Evolutionary conservation across 2,113 vertebrate genomes (phyloP).

Genomic region (Siniperca chuatsi): DNA sequence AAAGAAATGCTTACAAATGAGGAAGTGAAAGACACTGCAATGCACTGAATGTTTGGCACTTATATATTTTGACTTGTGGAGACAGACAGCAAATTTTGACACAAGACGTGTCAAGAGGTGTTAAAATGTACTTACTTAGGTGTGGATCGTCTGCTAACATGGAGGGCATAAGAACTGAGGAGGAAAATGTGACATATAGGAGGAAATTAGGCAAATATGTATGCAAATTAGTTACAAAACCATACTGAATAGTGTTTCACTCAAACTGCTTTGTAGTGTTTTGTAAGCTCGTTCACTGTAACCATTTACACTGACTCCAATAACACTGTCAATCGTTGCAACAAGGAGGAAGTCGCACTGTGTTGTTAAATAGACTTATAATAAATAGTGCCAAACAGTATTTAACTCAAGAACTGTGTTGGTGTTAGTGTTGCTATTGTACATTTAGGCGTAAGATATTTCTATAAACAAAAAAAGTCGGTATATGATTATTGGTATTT

Average conservation of each 20-base stretch:
- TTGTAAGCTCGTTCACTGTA: background rate
- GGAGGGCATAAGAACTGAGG: constrained; percentile 79
- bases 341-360: constrained; percentile 42
- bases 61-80: constrained; percentile 27
- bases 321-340: constrained; percentile 26
- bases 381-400: background rate
- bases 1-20: constrained; percentile 47
- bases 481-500: background rate
- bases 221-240: background rate
- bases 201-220: constrained; percentile 13
- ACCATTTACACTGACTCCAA: background rate
- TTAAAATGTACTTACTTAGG: constrained; percentile 71
- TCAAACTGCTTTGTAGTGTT: background rate
- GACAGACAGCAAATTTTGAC: constrained; percentile 10
- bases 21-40: constrained; percentile 70
- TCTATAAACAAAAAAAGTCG: background rate
- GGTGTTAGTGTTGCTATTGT: background rate
- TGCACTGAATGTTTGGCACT: background rate
- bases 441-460: background rate
- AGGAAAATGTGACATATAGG: constrained; percentile 32
- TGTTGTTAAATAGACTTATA: background rate
- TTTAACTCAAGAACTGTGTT: background rate
- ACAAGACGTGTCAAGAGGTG: background rate
- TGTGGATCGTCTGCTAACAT: constrained; percentile 78
- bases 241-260: background rate